Conservation (phyloP, 2,113 vertebrate genomes). For the Arizona elegans region DNA sequence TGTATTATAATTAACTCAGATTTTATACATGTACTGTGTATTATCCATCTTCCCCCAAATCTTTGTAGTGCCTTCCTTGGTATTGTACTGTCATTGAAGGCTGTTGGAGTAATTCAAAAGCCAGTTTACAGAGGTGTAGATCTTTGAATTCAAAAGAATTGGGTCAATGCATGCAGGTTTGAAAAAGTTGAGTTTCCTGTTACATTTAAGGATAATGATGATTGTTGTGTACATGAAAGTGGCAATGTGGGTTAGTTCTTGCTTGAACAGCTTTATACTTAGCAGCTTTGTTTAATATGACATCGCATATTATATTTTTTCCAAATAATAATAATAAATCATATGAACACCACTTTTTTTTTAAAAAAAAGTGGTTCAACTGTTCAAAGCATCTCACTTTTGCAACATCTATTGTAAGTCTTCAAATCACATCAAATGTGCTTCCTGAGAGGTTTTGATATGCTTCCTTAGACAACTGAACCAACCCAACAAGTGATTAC, state of each 20-base stretch:
- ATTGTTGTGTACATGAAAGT: not conserved
- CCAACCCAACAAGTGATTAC: not conserved
- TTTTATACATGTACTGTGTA: conserved; percentile 8
- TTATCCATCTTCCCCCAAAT: conserved; percentile 10
- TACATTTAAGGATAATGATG: not conserved
- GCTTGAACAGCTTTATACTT: not conserved
- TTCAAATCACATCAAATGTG: not conserved
- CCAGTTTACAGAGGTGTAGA: not conserved
- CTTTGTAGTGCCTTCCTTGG: conserved; percentile 4
- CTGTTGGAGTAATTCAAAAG: conserved; percentile 1
- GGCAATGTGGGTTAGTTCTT: not conserved
- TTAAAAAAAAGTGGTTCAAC: not conserved
- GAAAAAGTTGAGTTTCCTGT: not conserved
- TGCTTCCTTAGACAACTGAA: not conserved
- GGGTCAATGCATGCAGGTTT: not conserved
- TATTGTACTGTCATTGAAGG: not conserved
- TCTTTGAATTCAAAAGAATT: not conserved
- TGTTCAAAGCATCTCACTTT: not conserved
- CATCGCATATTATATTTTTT: not conserved
- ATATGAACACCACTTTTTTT: not conserved
- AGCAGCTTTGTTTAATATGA: not conserved
- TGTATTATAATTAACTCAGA: conserved; percentile 2
- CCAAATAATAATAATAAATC: not conserved
- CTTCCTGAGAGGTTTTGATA: not conserved
- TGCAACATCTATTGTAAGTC: not conserved